Conservation (phyloP, 2,888 invertebrate genomes). For the Drosophila austrosaltans region DNA sequence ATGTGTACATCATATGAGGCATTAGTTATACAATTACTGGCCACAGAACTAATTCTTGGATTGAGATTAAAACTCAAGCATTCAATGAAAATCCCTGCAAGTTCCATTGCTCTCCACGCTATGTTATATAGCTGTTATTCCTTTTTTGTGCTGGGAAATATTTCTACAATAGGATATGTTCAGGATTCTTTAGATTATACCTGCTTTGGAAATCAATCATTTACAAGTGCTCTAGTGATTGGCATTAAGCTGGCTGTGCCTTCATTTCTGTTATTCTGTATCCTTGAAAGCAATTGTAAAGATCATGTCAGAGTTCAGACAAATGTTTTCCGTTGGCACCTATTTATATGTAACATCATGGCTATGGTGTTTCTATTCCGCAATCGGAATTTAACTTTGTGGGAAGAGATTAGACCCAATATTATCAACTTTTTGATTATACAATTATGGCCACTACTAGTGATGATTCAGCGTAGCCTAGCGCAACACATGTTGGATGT, state of each 20-base stretch:
- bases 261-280: constrained; percentile 86
- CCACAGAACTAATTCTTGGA: constrained; percentile 69
- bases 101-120: constrained; percentile 83
- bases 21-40: constrained; percentile 88
- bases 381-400: constrained; percentile 94
- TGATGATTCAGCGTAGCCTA: constrained; percentile 86
- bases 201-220: constrained; percentile 95
- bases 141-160: constrained; percentile 98
- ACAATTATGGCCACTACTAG: constrained; percentile 88
- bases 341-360: constrained; percentile 92
- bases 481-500: constrained; percentile 84
- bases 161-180: constrained; percentile 97
- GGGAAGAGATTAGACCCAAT: constrained; percentile 97
- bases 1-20: constrained; percentile 91
- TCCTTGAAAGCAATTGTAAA: constrained; percentile 61
- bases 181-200: constrained; percentile 95
- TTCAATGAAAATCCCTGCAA: constrained; percentile 20
- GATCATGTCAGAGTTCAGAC: constrained; percentile 37
- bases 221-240: constrained; percentile 93
- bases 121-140: constrained; percentile 91
- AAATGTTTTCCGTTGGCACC: constrained; percentile 88
- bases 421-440: constrained; percentile 94
- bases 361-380: constrained; percentile 93
- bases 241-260: constrained; percentile 92
- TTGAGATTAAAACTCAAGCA: constrained; percentile 47